Evolutionary conservation across 2,797 vertebrate species (phyloP).

Genomic region (Sebastes kiyomatsui): DNA sequence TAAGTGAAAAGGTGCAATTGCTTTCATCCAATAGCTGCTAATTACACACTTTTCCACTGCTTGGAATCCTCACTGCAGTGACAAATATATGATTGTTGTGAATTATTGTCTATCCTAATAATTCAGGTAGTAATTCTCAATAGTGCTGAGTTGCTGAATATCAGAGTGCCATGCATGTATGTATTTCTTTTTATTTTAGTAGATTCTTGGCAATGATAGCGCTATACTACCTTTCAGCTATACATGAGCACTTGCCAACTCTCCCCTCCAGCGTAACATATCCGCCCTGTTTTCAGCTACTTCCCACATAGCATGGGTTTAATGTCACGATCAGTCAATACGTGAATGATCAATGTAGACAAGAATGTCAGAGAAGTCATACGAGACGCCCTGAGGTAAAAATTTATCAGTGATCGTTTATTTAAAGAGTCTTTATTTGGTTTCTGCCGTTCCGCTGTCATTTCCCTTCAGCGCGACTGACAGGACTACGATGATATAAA

Average conservation of each 20-base stretch:
- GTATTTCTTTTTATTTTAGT: background rate
- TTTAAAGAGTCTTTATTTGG: constrained; percentile 31
- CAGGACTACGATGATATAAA: background rate
- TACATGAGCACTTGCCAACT: background rate
- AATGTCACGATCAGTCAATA: constrained; percentile 32
- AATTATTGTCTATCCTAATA: background rate
- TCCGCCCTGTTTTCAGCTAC: constrained; percentile 1
- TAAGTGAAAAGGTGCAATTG: background rate
- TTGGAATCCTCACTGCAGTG: background rate
- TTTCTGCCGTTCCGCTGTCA: constrained; percentile 3
- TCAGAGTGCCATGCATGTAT: background rate
- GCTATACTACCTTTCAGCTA: background rate
- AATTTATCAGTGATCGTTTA: constrained; percentile 2
- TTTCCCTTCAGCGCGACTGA: constrained; percentile 10
- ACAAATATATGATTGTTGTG: background rate
- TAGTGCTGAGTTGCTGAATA: background rate
- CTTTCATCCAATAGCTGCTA: background rate
- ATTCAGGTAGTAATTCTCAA: background rate
- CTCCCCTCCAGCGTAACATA: background rate
- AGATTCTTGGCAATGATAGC: background rate
- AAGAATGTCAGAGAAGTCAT: constrained; percentile 10
- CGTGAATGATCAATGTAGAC: background rate
- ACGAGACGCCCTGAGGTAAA: background rate
- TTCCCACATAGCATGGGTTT: constrained; percentile 15
- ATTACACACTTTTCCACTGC: background rate